Base-by-base conservation (phyloP, 2,797 vertebrate species). In the Sebastes iracundus region DNA sequence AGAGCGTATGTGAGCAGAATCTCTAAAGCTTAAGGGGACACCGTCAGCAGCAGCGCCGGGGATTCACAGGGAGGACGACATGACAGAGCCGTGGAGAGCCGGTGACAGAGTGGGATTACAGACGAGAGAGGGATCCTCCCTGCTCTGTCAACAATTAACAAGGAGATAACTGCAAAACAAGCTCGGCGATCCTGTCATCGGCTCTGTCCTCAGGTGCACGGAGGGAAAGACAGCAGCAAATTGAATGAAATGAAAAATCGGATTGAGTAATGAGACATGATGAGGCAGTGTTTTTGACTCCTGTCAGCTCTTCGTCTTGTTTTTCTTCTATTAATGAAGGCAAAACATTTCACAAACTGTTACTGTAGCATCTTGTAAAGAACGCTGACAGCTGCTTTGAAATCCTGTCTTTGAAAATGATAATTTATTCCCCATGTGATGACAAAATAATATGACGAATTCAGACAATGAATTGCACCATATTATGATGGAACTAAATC, bases 211-310 rank as follows among this genome's bases (percentile, higher is more conserved):
- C 87, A 88, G 86, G 83, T 90, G 88, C 79, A 61, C 38, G 33
- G 70, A 65, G 71, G 62, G 84, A 82, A 42, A 82, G 72, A 38
- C 35, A 14, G 77, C 32, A 66, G 67, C 81, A 87, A 92, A 93
- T 92, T 93, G 75, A 92, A 90, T 85, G 74, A 70, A 77, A 12
- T 88, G 82, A 82, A 90, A 90, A 86, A 77, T 73, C 81, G 71
- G 80, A 72, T 11, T 58, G 67, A 77, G 83, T 88, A 88, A 90
- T 92, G 87, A 90, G 87, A 92, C 84, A 80, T 80, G 86, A 92
- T 78, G 85, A 85, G 72, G 79, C 68, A 20, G 83, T 67, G 32
- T 80, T 90, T 88, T 75, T 87, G 67, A 89, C 76, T 90, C 82
- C 71, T 85, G 88, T 92, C 90, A 77, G 82, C 79, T 63, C 66